Evolutionary conservation across 2,888 invertebrate genomes (phyloP), one percentile per base, ranked within the genome.

Genomic region (Drosophila paracracens): DNA sequence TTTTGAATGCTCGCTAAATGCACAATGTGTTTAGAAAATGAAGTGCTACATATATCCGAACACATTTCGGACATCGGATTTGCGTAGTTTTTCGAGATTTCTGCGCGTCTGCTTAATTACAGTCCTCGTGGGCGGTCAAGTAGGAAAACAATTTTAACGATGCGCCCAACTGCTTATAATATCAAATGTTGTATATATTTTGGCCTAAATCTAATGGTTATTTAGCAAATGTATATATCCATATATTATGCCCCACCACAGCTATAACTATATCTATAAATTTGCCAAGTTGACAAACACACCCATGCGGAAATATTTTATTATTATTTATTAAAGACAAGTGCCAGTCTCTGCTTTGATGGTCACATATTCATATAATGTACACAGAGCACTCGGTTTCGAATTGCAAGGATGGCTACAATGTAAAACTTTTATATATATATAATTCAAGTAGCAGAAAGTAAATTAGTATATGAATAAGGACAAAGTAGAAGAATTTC

Each of bases 71-170:
- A 4, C 40, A 59, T 43, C 38, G 57, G 68, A 87, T 89, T 74
- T 88, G 82, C 82, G 74, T 77, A 79, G 71, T 82, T 76, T 40
- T 68, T 68, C 58, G 56, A 60, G 36, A 51, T 60, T 61, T 63
- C 35, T 61, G 65, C 48, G 60, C 43, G 38, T 68, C 85, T 85
- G 75, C 53, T 88, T 83, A 88, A 88, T 88, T 88, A 76, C 83
- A 76, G 51, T 66, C 50, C 25, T 33, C 76, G 85, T 88, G 87
- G 81, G 83, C 70, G 84, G 76, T 54, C 52, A 57, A 59, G 65
- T 58, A 68, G 72, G 56, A 80, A 88, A 89, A 84, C 71, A 84
- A 76, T 85, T 89, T 85, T 74, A 46, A 85, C 78, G 88, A 89
- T 89, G 73, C 83, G 70, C 70, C 72, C 72, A 81, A 81, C 79